Evolutionary conservation across 35 echinoderm and acorn worm genomes (phyloP).

Genomic region (Heliocidaris tuberculata): DNA sequence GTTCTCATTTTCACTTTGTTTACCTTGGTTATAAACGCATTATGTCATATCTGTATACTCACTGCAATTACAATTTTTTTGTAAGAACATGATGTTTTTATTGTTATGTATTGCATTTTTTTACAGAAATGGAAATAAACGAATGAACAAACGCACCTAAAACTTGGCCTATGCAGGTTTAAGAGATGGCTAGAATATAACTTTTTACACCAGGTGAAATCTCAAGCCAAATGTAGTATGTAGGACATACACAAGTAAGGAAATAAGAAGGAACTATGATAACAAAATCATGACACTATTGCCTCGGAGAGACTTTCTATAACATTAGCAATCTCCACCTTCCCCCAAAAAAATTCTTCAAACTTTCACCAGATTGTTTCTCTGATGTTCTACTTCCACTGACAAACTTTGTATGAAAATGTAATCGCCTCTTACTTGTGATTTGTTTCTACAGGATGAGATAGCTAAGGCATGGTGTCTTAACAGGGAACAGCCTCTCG

Average conservation of each 20-base stretch:
- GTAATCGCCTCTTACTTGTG: background rate
- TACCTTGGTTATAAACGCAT: no score
- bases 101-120: no score
- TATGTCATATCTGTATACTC: no score
- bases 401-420: background rate
- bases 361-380: no score
- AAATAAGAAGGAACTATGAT: background rate
- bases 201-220: no score
- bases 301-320: background rate
- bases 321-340: background rate
- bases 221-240: background rate
- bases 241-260: background rate
- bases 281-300: background rate
- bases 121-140: no score
- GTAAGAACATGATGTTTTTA: no score
- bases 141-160: no score
- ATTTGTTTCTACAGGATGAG: constrained; percentile 51
- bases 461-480: constrained; percentile 74
- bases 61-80: no score
- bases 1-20: no score
- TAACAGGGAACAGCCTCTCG: constrained; percentile 48
- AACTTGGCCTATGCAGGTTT: no score
- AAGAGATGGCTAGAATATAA: no score
- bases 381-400: background rate
- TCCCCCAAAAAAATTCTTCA: background rate